These are phyloP conservation scores for Allygus modestus DNA, from an alignment of 2,888 invertebrate species.

Conservation along the genomic window DNA sequence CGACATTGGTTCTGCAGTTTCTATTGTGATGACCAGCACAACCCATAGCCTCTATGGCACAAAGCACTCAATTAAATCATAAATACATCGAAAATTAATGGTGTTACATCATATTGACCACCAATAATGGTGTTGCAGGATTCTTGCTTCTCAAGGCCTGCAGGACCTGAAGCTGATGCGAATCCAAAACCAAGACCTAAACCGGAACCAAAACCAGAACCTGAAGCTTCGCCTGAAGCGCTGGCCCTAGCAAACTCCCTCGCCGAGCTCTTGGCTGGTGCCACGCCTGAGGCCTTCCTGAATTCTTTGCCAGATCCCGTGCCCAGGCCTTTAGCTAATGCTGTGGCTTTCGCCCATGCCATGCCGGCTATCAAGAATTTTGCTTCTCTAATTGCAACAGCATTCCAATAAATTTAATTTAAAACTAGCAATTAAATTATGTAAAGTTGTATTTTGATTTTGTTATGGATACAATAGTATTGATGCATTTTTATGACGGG, in stretches of 20 bases:
- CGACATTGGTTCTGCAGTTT: too few relatives aligned
- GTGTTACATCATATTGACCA: background rate
- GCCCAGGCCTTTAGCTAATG: conserved; percentile 14
- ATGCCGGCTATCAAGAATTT: background rate
- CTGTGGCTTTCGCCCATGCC: conserved; percentile 26
- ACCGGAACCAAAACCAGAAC: background rate
- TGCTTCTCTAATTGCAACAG: background rate
- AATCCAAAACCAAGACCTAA: background rate
- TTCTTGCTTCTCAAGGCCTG: conserved; percentile 25
- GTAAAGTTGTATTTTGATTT: too few relatives aligned
- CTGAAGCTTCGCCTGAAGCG: background rate
- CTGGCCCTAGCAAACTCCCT: background rate
- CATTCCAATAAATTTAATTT: background rate
- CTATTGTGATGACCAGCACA: too few relatives aligned
- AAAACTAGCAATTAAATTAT: too few relatives aligned
- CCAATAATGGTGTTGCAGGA: conserved; percentile 23
- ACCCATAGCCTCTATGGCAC: too few relatives aligned
- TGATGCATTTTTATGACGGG: too few relatives aligned
- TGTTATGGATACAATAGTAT: too few relatives aligned
- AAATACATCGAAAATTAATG: too few relatives aligned
- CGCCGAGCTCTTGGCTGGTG: background rate
- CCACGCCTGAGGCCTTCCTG: conserved; percentile 6
- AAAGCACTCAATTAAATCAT: too few relatives aligned
- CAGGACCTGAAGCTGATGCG: conserved; percentile 11
- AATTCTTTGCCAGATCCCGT: conserved; percentile 14